Evolutionary conservation across 2,888 invertebrate genomes (phyloP).

Genomic region (Panzeria rudis): DNA sequence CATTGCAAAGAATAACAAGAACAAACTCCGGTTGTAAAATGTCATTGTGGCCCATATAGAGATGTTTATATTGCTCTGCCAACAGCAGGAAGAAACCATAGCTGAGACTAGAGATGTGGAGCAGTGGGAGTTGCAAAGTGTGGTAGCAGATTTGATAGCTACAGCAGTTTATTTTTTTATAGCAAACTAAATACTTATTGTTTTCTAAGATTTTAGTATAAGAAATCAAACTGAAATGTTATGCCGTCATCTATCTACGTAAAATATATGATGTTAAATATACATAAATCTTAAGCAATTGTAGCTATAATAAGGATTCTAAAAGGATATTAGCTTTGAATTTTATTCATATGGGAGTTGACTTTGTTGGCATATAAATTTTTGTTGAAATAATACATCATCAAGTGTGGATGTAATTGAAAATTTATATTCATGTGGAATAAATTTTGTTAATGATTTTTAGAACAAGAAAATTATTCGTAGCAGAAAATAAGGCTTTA

Average conservation of each 20-base stretch:
- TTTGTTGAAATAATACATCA: slow-evolving; percentile 67
- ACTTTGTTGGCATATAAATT: slow-evolving; percentile 47
- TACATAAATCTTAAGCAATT: slow-evolving; percentile 25
- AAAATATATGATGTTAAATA: not conserved
- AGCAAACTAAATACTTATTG: slow-evolving; percentile 48
- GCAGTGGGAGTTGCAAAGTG: not conserved
- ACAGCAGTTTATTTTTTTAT: slow-evolving; percentile 44
- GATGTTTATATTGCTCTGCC: slow-evolving; percentile 44
- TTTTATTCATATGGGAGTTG: slow-evolving; percentile 65
- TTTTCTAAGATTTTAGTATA: slow-evolving; percentile 60
- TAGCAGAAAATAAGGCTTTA: too few relatives aligned
- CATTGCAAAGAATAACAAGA: slow-evolving; percentile 1
- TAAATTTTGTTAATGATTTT: slow-evolving; percentile 15
- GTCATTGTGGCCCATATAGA: slow-evolving; percentile 67
- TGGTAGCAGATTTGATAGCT: slow-evolving; percentile 53
- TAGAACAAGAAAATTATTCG: not conserved
- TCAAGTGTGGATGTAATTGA: slow-evolving; percentile 54
- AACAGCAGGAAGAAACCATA: not conserved
- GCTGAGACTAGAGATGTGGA: not conserved
- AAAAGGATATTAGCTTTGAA: slow-evolving; percentile 41
- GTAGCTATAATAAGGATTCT: slow-evolving; percentile 55
- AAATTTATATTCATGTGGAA: slow-evolving; percentile 53
- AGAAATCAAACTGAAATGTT: slow-evolving; percentile 51
- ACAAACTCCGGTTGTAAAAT: slow-evolving; percentile 66
- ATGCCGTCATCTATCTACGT: not conserved